Base-by-base conservation (phyloP, 2,113 vertebrate genomes). In the Zosterops lateralis region DNA sequence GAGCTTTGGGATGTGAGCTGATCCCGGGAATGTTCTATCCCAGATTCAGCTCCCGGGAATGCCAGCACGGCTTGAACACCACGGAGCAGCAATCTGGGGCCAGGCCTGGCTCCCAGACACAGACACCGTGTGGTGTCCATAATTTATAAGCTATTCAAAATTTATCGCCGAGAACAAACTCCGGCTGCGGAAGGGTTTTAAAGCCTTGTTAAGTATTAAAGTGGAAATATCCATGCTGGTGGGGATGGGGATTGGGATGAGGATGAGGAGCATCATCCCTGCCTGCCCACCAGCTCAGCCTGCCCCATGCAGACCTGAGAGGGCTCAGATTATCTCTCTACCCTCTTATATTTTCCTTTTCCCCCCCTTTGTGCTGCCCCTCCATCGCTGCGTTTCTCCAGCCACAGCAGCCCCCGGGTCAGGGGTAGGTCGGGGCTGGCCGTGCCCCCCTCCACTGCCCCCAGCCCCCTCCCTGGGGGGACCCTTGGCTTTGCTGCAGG, bases 101-200 rank as follows among this genome's bases (percentile, higher is more conserved):
- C 3, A 0, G 74, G n/a, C 70, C 44, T 58, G 17, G 36, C 86
- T 92, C 72, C 61, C 81, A 47, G 76, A 29, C 93, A 40, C 61
- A 57, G 50, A 22, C 87, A 70, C 73, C 3, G 2, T 10, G 12
- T 28, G 6, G 50, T 15, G 50, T 90, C 89, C 87, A 91, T 95
- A 81, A 92, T 94, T 95, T 68, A 96, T 91, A 73, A 96, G 73
- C 76, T 58, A 93, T 86, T 95, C 92, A 93, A 92, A 95, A 96
- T 94, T 93, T 87, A 96, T 96, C 14, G 21, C 79, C 14, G 66
- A 82, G 91, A 93, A 90, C 84, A 93, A 97, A 94, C 89, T 93
- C 80, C 21, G 51, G 74, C 71, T 78, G 64, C 62, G 3, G 88
- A 65, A 77, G 44, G 71, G 89, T 79, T 94, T 96, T 60, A 92